These are phyloP conservation scores for Colinus virginianus DNA, from an alignment of 2,113 vertebrate genomes.

Conservation along the genomic window DNA sequence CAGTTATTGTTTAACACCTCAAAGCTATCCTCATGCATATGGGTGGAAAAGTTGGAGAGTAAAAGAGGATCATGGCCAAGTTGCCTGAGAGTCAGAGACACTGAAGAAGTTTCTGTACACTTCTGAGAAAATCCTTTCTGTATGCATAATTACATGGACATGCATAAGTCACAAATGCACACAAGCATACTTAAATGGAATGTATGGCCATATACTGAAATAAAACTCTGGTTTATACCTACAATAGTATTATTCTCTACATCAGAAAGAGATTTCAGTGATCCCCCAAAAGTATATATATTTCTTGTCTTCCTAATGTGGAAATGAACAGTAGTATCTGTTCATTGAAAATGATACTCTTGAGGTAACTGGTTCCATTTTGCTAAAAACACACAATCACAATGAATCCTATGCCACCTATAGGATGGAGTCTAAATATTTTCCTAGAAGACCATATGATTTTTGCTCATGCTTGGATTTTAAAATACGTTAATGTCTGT, in stretches of 20 bases:
- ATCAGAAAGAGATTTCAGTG: not conserved
- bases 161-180: not conserved
- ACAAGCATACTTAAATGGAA: not conserved
- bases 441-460: fast-evolving
- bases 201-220: not conserved
- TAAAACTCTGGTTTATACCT: not conserved
- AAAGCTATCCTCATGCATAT: conserved; percentile 51
- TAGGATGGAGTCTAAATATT: not conserved
- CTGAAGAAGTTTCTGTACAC: not conserved
- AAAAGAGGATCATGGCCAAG: not conserved
- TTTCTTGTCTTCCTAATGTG: not conserved
- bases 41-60: conserved; percentile 15
- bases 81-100: not conserved
- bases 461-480: not conserved
- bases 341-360: not conserved
- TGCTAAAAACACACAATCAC: not conserved
- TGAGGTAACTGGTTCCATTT: not conserved
- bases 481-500: not conserved
- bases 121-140: not conserved
- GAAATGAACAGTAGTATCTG: not conserved
- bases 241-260: not conserved
- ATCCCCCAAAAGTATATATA: not conserved
- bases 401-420: not conserved
- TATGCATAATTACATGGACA: not conserved
- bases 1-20: conserved; percentile 71